Percentiles rank a stretch among this genome's conserved stretches.
Conservation (phyloP, 1,140 invertebrate genomes). For the Trichonephila clavata region DNA sequence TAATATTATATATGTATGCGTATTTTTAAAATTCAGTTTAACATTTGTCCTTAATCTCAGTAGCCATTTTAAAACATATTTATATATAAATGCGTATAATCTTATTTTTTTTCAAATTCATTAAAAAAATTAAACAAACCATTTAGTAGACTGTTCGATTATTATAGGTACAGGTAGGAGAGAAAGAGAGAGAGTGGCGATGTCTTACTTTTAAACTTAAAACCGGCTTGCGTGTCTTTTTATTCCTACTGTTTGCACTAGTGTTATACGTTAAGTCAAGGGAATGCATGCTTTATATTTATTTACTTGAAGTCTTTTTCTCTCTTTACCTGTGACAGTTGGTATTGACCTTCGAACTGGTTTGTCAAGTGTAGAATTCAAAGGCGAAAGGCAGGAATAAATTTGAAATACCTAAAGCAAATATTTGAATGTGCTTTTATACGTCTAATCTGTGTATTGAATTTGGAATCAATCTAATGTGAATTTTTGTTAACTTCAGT, state of each 20-base stretch:
- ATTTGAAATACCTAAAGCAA: slow-evolving; percentile 8
- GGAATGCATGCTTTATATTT: background rate
- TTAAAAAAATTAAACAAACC: too few relatives aligned
- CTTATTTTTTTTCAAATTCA: too few relatives aligned
- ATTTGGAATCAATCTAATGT: background rate
- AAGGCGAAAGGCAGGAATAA: background rate
- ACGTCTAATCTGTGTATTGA: background rate
- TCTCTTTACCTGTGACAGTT: background rate
- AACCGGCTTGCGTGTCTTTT: background rate
- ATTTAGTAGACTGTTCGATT: too few relatives aligned
- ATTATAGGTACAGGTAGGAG: background rate
- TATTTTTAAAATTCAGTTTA: too few relatives aligned
- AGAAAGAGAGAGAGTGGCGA: too few relatives aligned
- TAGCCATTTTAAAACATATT: too few relatives aligned
- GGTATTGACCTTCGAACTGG: background rate
- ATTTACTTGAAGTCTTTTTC: slow-evolving; percentile 28
- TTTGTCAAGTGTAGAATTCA: background rate
- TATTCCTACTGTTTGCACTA: background rate
- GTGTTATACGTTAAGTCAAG: slow-evolving; percentile 9
- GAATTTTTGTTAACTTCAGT: background rate
- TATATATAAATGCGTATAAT: too few relatives aligned
- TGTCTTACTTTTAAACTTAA: background rate
- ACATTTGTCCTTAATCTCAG: too few relatives aligned
- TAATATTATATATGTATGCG: too few relatives aligned
- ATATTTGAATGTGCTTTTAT: slow-evolving; percentile 19